Evolutionary conservation across 2,888 invertebrate species (phyloP), one percentile per base, ranked within the genome.

Genomic region (Dione vanillae): DNA sequence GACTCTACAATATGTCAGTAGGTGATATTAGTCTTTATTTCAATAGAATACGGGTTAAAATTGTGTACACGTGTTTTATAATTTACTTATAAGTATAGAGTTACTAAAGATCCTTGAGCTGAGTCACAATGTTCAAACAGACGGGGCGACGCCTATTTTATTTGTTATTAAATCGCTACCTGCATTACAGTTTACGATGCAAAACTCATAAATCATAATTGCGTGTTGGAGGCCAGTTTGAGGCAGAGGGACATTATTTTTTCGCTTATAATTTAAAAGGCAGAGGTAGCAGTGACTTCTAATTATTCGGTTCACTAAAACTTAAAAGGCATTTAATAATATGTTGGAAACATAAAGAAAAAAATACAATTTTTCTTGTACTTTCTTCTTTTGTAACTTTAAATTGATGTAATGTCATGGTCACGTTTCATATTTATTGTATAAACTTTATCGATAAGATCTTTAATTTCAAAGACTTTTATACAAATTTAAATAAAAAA

Each of bases 41-140:
- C 2, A 8, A 6, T 35, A 12, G 0, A 0, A 1, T 45, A 35
- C 11, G 11, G 19, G 12, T 5, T 62, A 16, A 12, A 37, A 35
- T 27, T 7, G 11, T 41, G 37, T 45, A 10, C 6, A 6, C 3
- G 14, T 10, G 35, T 67, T 27, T 37, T 71, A 19, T 16, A 62
- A 40, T 11, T 41, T 40, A 51, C 19, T 40, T 14, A 9, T 12
- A 19, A 41, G 47, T 59, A 45, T 74, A 47, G 62, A 67, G 70
- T 71, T 74, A 69, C 69, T 67, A 71, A 37, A 72, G 70, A 70
- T 65, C 76, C 76, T 77, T 74, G 76, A 70, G 69, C 37, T 66
- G 74, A 76, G 71, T 75, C 75, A 70, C 69, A 66, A 65, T 56
- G 73, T 62, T 61, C 74, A 75, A 76, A 75, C 75, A 77, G 77